Base-by-base conservation (phyloP, 2,113 vertebrate species). In the Circaetus cinerascens region DNA sequence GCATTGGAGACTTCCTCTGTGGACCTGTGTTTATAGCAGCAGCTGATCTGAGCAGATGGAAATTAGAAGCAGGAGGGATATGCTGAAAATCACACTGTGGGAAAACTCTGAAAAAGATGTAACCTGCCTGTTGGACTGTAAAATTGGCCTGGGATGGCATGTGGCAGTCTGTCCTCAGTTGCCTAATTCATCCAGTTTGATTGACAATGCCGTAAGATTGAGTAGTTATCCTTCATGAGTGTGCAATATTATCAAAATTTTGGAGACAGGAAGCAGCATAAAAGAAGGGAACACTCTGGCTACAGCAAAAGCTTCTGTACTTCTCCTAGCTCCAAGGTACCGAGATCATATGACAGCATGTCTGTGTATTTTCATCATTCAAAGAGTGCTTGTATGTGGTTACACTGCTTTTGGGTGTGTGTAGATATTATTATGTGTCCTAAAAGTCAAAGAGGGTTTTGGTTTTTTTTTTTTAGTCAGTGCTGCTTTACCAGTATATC, bases 31-130 rank as follows among this genome's bases (percentile, higher is more conserved):
- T 95, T 76, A 88, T 64, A 64, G 46, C 34, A 92, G 48, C 81
- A 92, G 69, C 46, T 90, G 85, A 94, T 90, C 32, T 78, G 76
- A 96, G 55, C 80, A 96, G 87, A 93, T 87, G 92, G 82, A 93
- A 91, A 85, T 93, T 86, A 93, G 71, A 95, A 95, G 48, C 40
- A 67, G 64, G 50, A 94, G 40, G 76, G 30, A 67, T 74, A 93
- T 0, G 1, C 29, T 85, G 56, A 89, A 94, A 84, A 93, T 46
- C 46, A 76, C 43, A 68, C 46, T 1, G 0, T 88, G 71, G 66
- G 57, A 82, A 85, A 85, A 86, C 38, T 78, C 51, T 82, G n/a
- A 85, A 86, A 82, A 81, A 92, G 81, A 90, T 86, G 69, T 86
- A 88, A 82, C 48, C 43, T 93, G 82, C 21, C 56, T 79, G 26